A percentile compares a stretch with the other conserved stretches of the same genome.
Evolutionary conservation across 2,113 vertebrate species (phyloP).

Genomic region (Oryzias javanicus): DNA sequence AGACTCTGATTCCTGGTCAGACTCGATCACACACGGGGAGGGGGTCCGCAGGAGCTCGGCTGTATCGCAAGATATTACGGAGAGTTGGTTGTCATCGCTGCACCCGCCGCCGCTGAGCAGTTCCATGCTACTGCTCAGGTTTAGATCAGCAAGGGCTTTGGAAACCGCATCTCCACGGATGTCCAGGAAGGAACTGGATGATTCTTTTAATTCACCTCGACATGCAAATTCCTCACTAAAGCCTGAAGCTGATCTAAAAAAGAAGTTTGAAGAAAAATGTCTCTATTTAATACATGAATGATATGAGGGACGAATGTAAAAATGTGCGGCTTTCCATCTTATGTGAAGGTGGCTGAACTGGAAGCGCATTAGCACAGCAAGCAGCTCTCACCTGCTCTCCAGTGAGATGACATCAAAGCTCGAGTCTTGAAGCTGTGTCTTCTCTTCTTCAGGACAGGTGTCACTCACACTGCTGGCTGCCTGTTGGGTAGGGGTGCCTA

Average conservation of each 20-base stretch:
- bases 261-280: not conserved
- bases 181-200: slow-evolving; percentile 72
- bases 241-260: slow-evolving; percentile 73
- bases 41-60: slow-evolving; percentile 55
- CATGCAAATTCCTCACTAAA: slow-evolving; percentile 74
- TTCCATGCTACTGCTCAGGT: slow-evolving; percentile 58
- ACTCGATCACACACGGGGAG: slow-evolving; percentile 43
- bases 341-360: not conserved
- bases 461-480: not conserved
- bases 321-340: not conserved
- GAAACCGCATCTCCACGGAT: slow-evolving; percentile 70
- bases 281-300: not conserved
- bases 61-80: slow-evolving; percentile 52
- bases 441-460: not conserved
- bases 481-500: slow-evolving; percentile 47
- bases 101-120: slow-evolving; percentile 8
- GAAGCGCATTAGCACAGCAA: not conserved
- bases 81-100: slow-evolving; percentile 30
- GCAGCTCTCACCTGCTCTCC: slow-evolving; percentile 61
- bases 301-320: not conserved
- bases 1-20: slow-evolving; percentile 37
- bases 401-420: slow-evolving; percentile 75
- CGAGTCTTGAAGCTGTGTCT: slow-evolving; percentile 53
- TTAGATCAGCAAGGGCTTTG: slow-evolving; percentile 67
- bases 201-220: slow-evolving; percentile 51